Conservation (phyloP, 2,888 invertebrate species). For the Oscheius sp. region DNA sequence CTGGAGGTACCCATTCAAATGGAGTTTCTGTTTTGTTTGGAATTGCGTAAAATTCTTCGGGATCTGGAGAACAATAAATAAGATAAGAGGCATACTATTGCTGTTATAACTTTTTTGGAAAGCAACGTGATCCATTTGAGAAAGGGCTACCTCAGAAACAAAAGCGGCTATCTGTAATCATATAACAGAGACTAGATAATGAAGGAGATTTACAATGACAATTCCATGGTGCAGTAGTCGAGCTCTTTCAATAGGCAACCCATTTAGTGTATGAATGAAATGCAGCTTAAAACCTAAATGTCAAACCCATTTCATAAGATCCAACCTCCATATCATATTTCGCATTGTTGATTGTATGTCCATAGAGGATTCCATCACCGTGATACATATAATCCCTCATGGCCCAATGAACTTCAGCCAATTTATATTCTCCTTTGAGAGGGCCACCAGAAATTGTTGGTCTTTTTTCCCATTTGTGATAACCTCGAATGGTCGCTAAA, state of each 20-base stretch:
- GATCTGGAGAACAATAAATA: not conserved
- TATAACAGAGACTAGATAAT: not conserved
- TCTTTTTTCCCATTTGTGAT: not conserved
- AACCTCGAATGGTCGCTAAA: conserved; percentile 10
- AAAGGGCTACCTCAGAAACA: not conserved
- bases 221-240: not conserved
- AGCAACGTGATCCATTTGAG: not conserved
- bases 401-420: conserved; percentile 6
- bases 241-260: not conserved
- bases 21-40: not conserved
- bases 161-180: not conserved
- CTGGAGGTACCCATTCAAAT: conserved; percentile 18
- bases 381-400: no score
- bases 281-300: not conserved
- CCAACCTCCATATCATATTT: conserved; percentile 19
- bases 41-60: no score
- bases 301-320: not conserved
- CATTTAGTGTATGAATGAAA: conserved; percentile 11
- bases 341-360: conserved; percentile 3
- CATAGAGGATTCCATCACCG: conserved; percentile 7
- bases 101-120: not conserved
- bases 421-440: conserved; percentile 3
- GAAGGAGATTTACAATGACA: not conserved
- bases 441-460: conserved; percentile 13
- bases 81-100: not conserved